Percentiles rank a stretch among this genome's conserved stretches.
These are phyloP conservation scores for Sarcophaga peregrina DNA, from an alignment of 1,140 invertebrate species.

Conservation along the genomic window DNA sequence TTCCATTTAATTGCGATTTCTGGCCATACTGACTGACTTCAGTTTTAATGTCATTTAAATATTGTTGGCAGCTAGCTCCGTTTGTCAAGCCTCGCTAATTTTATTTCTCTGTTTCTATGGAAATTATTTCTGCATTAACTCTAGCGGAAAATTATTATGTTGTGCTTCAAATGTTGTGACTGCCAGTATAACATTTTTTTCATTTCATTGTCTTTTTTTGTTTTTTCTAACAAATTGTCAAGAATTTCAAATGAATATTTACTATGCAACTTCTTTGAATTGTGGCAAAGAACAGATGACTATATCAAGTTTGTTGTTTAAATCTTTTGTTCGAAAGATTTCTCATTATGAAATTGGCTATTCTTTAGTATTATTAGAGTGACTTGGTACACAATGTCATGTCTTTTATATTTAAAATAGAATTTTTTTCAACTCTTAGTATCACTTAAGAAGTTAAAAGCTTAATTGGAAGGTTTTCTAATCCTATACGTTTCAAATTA, in stretches of 20 bases:
- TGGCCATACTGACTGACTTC: background rate
- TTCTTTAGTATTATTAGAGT: background rate
- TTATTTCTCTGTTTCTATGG: background rate
- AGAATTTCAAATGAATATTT: constrained; percentile 11
- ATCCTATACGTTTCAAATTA: background rate
- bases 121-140: background rate
- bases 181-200: background rate
- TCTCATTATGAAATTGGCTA: background rate
- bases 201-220: background rate
- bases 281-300: background rate
- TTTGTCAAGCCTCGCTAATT: constrained; percentile 27
- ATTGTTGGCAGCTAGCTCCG: background rate
- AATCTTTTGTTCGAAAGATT: constrained; percentile 2
- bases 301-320: background rate
- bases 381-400: background rate
- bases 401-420: background rate
- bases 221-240: constrained; percentile 5
- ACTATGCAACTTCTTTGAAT: background rate
- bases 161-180: background rate
- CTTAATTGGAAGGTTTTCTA: background rate
- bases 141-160: constrained; percentile 24
- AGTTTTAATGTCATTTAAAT: constrained; percentile 16
- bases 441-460: background rate
- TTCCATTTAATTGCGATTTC: too few relatives aligned
- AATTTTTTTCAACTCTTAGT: too few relatives aligned